Evolutionary conservation across 2,888 invertebrate species (phyloP), one percentile per base, ranked within the genome.

Genomic region (Phlogophora meticulosa): DNA sequence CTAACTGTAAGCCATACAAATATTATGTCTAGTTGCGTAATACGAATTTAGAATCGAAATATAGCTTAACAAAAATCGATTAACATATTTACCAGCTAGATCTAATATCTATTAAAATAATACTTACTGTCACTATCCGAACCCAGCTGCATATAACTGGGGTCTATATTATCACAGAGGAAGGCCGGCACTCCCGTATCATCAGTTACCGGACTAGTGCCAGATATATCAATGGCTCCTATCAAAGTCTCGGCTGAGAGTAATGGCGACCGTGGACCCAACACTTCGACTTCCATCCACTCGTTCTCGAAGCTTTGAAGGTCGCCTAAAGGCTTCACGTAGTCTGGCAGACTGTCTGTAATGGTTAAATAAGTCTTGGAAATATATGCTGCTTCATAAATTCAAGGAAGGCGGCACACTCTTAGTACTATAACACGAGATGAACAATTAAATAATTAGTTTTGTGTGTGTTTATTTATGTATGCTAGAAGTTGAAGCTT

Each of bases 241-340:
- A 76, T 59, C 13, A 86, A 72, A 1, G 73, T 70, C 28, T 93
- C 90, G 0, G 82, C 76, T 0, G 92, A 81, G 0, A 92, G 75
- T 78, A 96, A 92, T 75, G 96, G 90, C 63, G 96, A 91, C 74
- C 96, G 87, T 0, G 97, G 96, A 0, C 97, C 95, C 72, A 96
- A 93, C 24, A 98, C 96, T 89, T 98, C 98, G 0, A 98, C 97
- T 90, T 98, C 98, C 93, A 98, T 97, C 98, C 98, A 98, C 88
- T 98, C 98, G 88, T 98, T 98, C 88, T 98, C 98, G 88, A 98
- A 98, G 81, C 97, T 97, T 88, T 97, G 97, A 13, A 98, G 92
- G 87, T 98, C 98, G 15, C 97, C 97, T 15, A 97, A 88, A 0
- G 98, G 97, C 56, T 96, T 96, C 28, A 96, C 96, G 86, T 96